Percentiles rank a stretch among this genome's conserved stretches.
These are phyloP conservation scores for Acromyrmex echinatior DNA, from an alignment of 1,140 invertebrate genomes.

Conservation along the genomic window DNA sequence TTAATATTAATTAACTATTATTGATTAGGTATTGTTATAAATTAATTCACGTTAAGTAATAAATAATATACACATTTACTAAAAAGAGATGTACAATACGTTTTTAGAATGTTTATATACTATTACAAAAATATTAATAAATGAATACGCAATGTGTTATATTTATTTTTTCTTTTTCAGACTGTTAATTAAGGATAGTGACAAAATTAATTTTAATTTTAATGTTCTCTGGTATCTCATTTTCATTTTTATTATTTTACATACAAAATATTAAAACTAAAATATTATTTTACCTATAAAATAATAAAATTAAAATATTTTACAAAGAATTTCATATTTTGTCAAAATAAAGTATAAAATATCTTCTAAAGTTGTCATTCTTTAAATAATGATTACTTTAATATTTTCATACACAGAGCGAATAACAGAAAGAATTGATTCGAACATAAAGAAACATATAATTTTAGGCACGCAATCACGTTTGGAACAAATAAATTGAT, in stretches of 20 bases:
- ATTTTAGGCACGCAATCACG: too few species aligned
- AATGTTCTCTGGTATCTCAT: too few species aligned
- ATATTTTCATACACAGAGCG: neutral
- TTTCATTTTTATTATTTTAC: neutral
- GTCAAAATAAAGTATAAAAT: too few species aligned
- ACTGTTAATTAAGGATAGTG: neutral
- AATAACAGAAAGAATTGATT: neutral
- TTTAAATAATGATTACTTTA: neutral
- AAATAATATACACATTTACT: slow-evolving; percentile 1
- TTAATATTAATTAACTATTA: neutral
- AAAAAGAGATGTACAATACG: neutral
- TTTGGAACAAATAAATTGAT: too few species aligned
- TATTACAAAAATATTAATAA: neutral
- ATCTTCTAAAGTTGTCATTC: neutral
- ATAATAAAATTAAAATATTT: neutral
- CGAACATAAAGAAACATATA: neutral
- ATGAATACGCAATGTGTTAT: neutral
- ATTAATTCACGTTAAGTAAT: neutral
- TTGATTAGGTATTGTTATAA: neutral
- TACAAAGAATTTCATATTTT: neutral
- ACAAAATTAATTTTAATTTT: neutral
- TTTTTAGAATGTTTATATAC: neutral
- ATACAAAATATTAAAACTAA: neutral
- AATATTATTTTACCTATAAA: neutral
- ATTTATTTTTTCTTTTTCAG: neutral